These are phyloP conservation scores for Phrynocephalus versicolor DNA, from an alignment of 2,113 vertebrate genomes.

Conservation along the genomic window DNA sequence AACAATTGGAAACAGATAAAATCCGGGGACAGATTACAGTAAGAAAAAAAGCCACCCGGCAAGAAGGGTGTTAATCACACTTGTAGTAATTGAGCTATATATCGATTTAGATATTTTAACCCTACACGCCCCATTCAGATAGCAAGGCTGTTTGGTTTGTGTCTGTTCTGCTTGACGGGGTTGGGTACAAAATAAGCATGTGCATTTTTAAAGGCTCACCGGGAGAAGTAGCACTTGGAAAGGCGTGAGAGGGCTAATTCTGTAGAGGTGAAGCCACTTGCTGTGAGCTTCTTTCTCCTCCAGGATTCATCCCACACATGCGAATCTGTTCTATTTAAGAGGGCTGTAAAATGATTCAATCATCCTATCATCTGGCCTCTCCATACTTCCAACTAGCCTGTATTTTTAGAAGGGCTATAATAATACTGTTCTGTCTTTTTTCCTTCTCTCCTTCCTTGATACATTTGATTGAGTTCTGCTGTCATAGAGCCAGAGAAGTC, in stretches of 20 bases:
- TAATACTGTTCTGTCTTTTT: slow-evolving; percentile 7
- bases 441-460: neutral
- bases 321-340: slow-evolving; percentile 47
- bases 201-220: neutral
- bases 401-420: slow-evolving; percentile 41
- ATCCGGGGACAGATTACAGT: neutral
- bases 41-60: slow-evolving; percentile 14
- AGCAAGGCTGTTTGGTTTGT: neutral
- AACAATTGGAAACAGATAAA: slow-evolving; percentile 21
- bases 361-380: slow-evolving; percentile 43
- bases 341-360: slow-evolving; percentile 20
- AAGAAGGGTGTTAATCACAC: slow-evolving; percentile 8
- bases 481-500: neutral
- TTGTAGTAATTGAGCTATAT: neutral
- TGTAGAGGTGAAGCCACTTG: slow-evolving; percentile 29
- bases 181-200: neutral
- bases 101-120: neutral
- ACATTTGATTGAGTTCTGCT: neutral
- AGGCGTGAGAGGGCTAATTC: slow-evolving; percentile 17
- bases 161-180: neutral
- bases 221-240: neutral
- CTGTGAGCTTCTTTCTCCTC: slow-evolving; percentile 40
- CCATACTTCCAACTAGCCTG: slow-evolving; percentile 27
- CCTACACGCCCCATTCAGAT: neutral
- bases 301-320: slow-evolving; percentile 52